Conservation (phyloP, 2,888 invertebrate genomes). For the Cantharis lateralis region DNA sequence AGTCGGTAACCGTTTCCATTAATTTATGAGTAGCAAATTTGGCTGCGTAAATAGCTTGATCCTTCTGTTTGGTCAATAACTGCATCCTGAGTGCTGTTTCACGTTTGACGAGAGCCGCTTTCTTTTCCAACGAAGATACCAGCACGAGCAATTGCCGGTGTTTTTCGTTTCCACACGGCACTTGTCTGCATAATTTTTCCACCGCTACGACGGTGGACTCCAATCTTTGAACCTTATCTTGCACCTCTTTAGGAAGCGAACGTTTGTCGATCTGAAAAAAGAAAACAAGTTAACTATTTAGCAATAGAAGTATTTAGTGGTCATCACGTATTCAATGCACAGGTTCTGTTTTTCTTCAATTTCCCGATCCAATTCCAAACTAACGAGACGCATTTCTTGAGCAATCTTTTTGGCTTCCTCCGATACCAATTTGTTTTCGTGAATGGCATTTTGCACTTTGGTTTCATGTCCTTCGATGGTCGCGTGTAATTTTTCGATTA, state of each 20-base stretch:
- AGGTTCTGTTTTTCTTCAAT: neutral
- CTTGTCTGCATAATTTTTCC: neutral
- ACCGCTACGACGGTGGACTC: neutral
- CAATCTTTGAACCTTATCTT: neutral
- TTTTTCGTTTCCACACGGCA: neutral
- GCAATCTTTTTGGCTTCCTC: neutral
- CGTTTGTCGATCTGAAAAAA: neutral
- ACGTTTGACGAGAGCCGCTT: neutral
- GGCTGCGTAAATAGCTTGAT: constrained; percentile 47
- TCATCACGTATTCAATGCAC: neutral
- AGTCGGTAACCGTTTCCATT: constrained; percentile 48
- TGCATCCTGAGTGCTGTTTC: constrained; percentile 15
- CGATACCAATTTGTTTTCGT: neutral
- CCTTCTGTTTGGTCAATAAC: constrained; percentile 40
- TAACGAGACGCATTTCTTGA: constrained; percentile 11
- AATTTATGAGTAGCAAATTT: constrained; percentile 49
- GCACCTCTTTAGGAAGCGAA: neutral
- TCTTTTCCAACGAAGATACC: neutral
- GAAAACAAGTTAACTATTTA: neutral
- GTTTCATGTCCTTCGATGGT: neutral
- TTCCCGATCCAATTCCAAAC: constrained; percentile 13
- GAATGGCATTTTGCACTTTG: neutral
- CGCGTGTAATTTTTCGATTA: neutral
- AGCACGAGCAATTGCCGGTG: neutral
- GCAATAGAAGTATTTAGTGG: neutral